Conservation (phyloP, 2,888 invertebrate species). For the Drosophila paucipuncta region DNA sequence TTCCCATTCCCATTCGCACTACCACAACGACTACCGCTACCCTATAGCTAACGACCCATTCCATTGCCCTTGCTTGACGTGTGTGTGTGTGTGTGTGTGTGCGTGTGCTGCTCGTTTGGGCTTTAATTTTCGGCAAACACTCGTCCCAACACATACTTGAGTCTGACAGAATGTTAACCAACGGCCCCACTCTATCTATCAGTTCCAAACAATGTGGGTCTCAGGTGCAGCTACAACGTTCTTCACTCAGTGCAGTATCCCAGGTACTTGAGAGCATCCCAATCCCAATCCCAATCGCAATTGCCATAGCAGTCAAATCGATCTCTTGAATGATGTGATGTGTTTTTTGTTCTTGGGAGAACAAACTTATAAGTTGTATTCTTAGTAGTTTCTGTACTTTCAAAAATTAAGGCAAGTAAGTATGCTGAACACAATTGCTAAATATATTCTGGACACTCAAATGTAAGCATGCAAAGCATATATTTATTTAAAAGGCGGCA, state of each 20-base stretch:
- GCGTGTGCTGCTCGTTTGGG: slow-evolving; percentile 45
- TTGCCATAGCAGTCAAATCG: slow-evolving; percentile 23
- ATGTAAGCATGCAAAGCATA: too few species aligned
- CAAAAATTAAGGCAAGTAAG: neutral
- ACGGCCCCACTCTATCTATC: slow-evolving; percentile 17
- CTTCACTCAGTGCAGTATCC: slow-evolving; percentile 25
- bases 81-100: neutral
- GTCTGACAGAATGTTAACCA: slow-evolving; percentile 15
- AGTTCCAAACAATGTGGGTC: slow-evolving; percentile 23
- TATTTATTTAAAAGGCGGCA: neutral
- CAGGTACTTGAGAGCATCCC: slow-evolving; percentile 41
- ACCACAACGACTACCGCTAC: slow-evolving; percentile 3
- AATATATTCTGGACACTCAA: neutral
- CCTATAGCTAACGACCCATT: slow-evolving; percentile 3
- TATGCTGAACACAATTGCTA: neutral
- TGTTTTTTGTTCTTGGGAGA: too few species aligned
- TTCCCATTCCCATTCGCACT: slow-evolving; percentile 7
- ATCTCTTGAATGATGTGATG: neutral
- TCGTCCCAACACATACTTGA: slow-evolving; percentile 32
- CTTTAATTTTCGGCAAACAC: slow-evolving; percentile 72
- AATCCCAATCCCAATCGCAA: neutral
- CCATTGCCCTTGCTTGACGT: slow-evolving; percentile 21
- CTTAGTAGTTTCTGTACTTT: neutral
- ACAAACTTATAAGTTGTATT: neutral
- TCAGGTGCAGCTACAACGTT: slow-evolving; percentile 61